These are phyloP conservation scores for Drosophila repleta DNA, from an alignment of 1,140 invertebrate genomes.

Conservation along the genomic window DNA sequence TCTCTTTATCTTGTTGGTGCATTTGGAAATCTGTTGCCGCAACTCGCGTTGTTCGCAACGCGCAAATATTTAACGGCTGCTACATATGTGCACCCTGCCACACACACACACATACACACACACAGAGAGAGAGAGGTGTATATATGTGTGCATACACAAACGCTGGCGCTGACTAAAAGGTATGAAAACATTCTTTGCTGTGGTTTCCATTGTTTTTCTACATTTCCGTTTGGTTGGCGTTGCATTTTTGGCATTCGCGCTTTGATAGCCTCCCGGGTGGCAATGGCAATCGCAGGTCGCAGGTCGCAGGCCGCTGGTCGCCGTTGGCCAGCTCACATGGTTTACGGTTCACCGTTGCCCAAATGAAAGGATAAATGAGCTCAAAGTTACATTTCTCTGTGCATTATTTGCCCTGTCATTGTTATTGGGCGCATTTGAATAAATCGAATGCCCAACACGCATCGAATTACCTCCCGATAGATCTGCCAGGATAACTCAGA, in stretches of 20 bases:
- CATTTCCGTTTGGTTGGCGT: constrained; percentile 67
- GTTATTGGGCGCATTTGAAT: constrained; percentile 1
- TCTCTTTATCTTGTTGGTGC: constrained; percentile 10
- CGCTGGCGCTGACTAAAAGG: constrained; percentile 41
- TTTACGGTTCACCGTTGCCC: constrained; percentile 12
- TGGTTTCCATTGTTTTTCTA: constrained; percentile 76
- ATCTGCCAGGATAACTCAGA: too few relatives aligned
- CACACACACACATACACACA: constrained; percentile 23
- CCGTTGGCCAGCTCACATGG: constrained; percentile 1
- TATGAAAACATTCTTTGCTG: constrained; percentile 80
- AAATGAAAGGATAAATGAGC: constrained; percentile 15
- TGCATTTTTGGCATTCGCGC: constrained; percentile 81
- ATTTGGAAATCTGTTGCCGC: constrained; percentile 69
- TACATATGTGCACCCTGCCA: constrained; percentile 76
- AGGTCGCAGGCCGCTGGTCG: neutral
- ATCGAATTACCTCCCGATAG: too few relatives aligned
- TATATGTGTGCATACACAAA: constrained; percentile 1
- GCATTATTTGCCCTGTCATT: constrained; percentile 30
- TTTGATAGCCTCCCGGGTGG: constrained; percentile 56
- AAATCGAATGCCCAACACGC: constrained; percentile 6
- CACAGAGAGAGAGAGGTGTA: neutral
- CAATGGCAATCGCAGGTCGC: constrained; percentile 14
- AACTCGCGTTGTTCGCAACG: constrained; percentile 40
- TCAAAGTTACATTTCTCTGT: constrained; percentile 29
- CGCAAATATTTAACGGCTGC: constrained; percentile 80